Evolutionary conservation across 64 coral and sea anemone species (phyloP).

Genomic region (Astreopora myriophthalma): DNA sequence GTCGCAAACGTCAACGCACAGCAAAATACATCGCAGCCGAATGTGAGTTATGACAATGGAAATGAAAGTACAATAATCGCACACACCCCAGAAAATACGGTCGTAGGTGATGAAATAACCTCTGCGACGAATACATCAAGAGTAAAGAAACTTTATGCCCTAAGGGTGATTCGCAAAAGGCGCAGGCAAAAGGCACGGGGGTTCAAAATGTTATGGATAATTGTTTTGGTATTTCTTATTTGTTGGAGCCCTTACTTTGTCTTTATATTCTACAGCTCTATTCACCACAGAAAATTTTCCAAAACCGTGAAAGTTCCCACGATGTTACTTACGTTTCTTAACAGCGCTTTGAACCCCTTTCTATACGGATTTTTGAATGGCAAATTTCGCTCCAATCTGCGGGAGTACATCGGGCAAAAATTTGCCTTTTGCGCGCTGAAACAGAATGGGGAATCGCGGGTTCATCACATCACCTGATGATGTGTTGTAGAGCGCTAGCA

Average conservation of each 20-base stretch:
- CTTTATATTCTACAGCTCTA: constrained; percentile 86
- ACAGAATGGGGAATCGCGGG: constrained; percentile 5
- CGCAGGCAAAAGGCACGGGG: constrained; percentile 48
- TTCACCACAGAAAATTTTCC: constrained; percentile 58
- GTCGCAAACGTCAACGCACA: neutral
- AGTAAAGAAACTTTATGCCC: neutral
- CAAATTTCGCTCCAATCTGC: constrained; percentile 67
- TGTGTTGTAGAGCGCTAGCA: neutral
- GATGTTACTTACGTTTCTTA: constrained; percentile 78
- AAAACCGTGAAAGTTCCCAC: constrained; percentile 64
- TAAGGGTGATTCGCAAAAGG: neutral
- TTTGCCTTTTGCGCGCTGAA: constrained; percentile 59
- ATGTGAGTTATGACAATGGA: neutral
- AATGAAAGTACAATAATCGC: neutral
- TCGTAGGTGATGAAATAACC: constrained; percentile 75
- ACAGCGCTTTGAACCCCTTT: constrained; percentile 85
- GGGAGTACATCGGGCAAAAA: constrained; percentile 58
- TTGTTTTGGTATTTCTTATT: constrained; percentile 79
- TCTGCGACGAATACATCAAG: constrained; percentile 74
- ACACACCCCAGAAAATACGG: constrained; percentile 41
- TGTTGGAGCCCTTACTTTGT: constrained; percentile 94
- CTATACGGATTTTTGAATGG: constrained; percentile 90
- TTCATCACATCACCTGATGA: constrained; percentile 13
- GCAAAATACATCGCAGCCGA: neutral
- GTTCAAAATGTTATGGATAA: constrained; percentile 86